Conservation (phyloP, 1,140 invertebrate species). For the Bombus consobrinus region DNA sequence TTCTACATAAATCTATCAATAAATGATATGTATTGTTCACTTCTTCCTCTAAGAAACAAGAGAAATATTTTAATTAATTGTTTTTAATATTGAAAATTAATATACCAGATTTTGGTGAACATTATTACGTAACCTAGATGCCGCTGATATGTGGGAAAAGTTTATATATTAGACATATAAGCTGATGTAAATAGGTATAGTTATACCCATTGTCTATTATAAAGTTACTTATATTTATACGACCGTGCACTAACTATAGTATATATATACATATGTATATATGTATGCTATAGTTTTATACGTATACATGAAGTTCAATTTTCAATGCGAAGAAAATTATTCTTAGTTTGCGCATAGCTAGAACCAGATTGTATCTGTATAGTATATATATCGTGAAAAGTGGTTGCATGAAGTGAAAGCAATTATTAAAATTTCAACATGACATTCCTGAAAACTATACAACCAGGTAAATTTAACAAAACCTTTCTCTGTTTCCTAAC, state of each 20-base stretch:
- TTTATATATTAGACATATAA: neutral
- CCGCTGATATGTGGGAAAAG: neutral
- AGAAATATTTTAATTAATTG: too few relatives aligned
- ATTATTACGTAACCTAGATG: neutral
- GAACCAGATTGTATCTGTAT: neutral
- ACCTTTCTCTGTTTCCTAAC: neutral
- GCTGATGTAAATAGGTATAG: neutral
- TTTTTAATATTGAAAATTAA: too few relatives aligned
- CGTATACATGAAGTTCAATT: neutral
- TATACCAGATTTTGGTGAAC: neutral
- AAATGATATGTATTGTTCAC: too few relatives aligned
- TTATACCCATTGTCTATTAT: neutral
- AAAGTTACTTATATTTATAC: too few relatives aligned
- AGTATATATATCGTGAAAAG: neutral
- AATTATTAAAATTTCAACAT: conserved; percentile 16
- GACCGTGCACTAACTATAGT: too few relatives aligned
- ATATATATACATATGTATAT: too few relatives aligned
- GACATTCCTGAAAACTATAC: conserved; percentile 23
- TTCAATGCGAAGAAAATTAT: neutral
- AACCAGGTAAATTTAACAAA: conserved; percentile 26
- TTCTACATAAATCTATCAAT: too few relatives aligned
- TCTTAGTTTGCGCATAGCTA: neutral
- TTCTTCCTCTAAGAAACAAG: too few relatives aligned
- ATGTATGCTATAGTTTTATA: too few relatives aligned
- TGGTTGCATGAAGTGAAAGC: neutral